These are phyloP conservation scores for Troides oblongomaculatus DNA, from an alignment of 2,888 invertebrate species.

Conservation along the genomic window DNA sequence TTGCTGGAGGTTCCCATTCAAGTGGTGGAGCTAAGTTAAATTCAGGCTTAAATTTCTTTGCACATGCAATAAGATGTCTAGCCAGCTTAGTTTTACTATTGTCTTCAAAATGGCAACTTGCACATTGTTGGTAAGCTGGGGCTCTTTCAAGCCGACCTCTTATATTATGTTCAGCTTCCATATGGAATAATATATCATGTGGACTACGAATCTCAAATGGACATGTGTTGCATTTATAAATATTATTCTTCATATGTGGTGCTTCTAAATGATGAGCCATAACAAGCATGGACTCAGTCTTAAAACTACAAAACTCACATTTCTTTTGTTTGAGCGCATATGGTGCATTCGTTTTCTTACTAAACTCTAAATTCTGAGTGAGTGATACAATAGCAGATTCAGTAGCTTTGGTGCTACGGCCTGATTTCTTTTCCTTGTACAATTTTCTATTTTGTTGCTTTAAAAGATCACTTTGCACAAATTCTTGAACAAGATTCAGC, in stretches of 20 bases:
- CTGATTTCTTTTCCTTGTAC: constrained; percentile 83
- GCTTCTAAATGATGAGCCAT: constrained; percentile 95
- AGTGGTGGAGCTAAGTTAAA: constrained; percentile 91
- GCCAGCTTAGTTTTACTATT: constrained; percentile 95
- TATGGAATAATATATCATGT: constrained; percentile 94
- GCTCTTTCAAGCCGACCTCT: constrained; percentile 93
- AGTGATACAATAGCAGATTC: constrained; percentile 92
- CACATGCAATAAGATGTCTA: constrained; percentile 93
- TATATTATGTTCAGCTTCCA: constrained; percentile 95
- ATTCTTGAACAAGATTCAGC: constrained; percentile 94
- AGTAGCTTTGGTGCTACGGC: constrained; percentile 84
- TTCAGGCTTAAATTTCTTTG: constrained; percentile 94
- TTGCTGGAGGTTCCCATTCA: constrained; percentile 97
- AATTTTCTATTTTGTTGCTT: constrained; percentile 93
- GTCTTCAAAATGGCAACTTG: constrained; percentile 96
- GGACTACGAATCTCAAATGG: constrained; percentile 91
- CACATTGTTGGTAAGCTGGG: constrained; percentile 95
- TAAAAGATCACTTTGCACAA: constrained; percentile 94
- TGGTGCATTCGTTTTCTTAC: constrained; percentile 92
- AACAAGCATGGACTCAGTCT: constrained; percentile 91
- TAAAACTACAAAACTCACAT: constrained; percentile 95
- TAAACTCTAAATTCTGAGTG: constrained; percentile 91
- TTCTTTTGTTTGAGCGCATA: constrained; percentile 89
- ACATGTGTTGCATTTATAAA: constrained; percentile 94
- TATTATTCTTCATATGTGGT: constrained; percentile 93